Evolutionary conservation across 2,888 invertebrate genomes (phyloP).

Genomic region (Agriopis leucophaearia): DNA sequence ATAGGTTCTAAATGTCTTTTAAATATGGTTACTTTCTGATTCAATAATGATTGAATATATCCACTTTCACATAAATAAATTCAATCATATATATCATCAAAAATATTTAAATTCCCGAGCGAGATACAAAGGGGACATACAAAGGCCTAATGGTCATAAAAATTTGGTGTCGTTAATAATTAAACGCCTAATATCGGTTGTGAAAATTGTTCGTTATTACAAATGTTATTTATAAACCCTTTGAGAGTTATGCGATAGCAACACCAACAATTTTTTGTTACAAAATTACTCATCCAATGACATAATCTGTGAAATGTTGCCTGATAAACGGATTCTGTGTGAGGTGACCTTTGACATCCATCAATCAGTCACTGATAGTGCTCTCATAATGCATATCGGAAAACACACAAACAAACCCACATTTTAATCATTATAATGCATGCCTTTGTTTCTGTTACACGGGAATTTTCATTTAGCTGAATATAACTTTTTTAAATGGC

Average conservation of each 20-base stretch:
- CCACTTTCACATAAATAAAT: no score
- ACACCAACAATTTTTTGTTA: neutral
- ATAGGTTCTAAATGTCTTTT: no score
- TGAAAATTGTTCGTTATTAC: neutral
- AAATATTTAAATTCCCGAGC: no score
- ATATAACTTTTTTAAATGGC: no score
- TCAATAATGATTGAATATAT: no score
- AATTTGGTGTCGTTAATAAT: neutral
- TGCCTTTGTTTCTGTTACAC: neutral
- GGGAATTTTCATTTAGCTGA: no score
- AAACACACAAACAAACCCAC: constrained; percentile 4
- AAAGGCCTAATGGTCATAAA: no score
- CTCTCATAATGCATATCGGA: constrained; percentile 5
- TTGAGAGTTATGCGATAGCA: neutral
- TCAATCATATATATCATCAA: no score
- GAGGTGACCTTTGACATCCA: constrained; percentile 70
- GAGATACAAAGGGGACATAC: no score
- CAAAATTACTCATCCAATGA: constrained; percentile 5
- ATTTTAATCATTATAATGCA: neutral
- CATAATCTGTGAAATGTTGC: constrained; percentile 17
- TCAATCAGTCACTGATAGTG: constrained; percentile 64
- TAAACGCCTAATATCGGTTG: neutral
- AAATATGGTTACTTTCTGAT: no score
- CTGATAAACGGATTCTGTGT: constrained; percentile 26
- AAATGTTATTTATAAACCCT: neutral